Conservation (phyloP, 2,797 vertebrate genomes). For the Sylvia borin region DNA sequence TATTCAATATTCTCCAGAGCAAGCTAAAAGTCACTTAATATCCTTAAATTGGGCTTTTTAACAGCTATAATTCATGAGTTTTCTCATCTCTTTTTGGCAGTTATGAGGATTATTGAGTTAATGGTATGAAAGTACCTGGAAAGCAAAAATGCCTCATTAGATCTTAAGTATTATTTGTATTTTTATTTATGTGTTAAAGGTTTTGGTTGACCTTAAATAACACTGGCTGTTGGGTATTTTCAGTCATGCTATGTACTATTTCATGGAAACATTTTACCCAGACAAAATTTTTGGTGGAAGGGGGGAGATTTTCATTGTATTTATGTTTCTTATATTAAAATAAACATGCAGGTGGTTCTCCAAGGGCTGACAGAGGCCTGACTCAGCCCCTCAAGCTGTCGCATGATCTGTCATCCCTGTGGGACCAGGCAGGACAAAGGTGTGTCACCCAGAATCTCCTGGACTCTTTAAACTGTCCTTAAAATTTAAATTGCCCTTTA, state of each 20-base stretch:
- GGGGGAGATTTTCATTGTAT: not conserved
- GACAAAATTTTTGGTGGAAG: fast-evolving
- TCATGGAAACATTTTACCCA: not conserved
- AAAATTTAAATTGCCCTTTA: not conserved
- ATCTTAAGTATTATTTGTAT: not conserved
- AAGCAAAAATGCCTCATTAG: not conserved
- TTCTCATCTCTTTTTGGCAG: not conserved
- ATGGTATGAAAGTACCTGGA: not conserved
- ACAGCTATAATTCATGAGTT: not conserved
- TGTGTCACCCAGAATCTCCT: not conserved
- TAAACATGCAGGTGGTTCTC: not conserved
- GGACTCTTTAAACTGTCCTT: not conserved
- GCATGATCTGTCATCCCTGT: not conserved
- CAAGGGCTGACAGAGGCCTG: not conserved
- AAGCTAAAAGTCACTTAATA: not conserved
- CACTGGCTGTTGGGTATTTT: not conserved
- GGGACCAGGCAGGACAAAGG: not conserved
- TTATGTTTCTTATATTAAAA: not conserved
- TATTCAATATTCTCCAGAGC: not conserved
- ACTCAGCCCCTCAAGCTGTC: not conserved
- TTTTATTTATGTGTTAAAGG: not conserved
- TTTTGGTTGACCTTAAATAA: not conserved
- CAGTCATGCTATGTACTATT: not conserved
- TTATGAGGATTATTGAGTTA: not conserved
- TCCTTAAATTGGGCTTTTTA: not conserved